Evolutionary conservation across 2,888 invertebrate species (phyloP), one percentile per base, ranked within the genome.

Genomic region (Sycophila texana): DNA sequence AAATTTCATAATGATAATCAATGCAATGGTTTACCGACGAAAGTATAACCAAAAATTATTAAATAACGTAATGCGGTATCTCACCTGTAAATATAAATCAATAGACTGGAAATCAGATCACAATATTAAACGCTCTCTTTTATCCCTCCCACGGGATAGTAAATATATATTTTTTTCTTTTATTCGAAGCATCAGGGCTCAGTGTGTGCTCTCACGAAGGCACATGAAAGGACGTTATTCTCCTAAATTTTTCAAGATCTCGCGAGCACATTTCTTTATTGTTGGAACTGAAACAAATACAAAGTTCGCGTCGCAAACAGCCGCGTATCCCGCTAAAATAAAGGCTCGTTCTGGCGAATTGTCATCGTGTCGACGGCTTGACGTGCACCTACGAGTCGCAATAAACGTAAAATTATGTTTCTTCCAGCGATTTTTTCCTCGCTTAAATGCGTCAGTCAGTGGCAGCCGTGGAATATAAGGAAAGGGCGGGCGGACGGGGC

Each of bases 131-230:
- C 26, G 65, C 70, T 58, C 67, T 73, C 67, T 53, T 66, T 73
- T 73, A 77, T 77, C 72, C 61, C 55, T 77, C 73, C 77, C 77
- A 13, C 4, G 77, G 72, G 77, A 10, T 39, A 51, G 18, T 4
- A 18, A 16, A 66, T 26, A 55, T 26, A 55, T 60, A 53, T 4
- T 18, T 68, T 57, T 39, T 49, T 12, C 0, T 72, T 60, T 72
- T n/a, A n/a, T 51, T 61, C 53, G 18, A 70, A 72, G 14, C n/a
- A 61, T n/a, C 20, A 26, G 13, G 22, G 10, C 18, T n/a, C 39
- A 39, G 10, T 0, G 26, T n/a, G 60, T 14, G 5, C 51, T 30
- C 47, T 39, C 63, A 39, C 60, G 4, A 10, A 67, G 67, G 67
- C 13, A 74, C 51, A n/a, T n/a, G n/a, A n/a, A n/a, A n/a, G 39